Percentiles rank a stretch among this genome's conserved stretches.
Evolutionary conservation across 1,140 invertebrate genomes (phyloP).

Genomic region (Colletes gigas): DNA sequence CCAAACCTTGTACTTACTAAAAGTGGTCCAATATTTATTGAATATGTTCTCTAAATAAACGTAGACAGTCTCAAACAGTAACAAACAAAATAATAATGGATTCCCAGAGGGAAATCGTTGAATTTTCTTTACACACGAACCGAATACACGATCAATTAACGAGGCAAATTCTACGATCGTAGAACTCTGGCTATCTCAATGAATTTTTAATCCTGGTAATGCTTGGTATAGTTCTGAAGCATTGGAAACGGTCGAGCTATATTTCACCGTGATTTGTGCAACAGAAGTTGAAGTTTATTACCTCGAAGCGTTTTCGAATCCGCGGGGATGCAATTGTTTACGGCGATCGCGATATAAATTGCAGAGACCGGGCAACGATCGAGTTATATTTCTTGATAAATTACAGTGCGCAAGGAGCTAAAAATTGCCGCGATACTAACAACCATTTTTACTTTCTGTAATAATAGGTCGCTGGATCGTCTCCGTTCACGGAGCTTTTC

Average conservation of each 20-base stretch:
- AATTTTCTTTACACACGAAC: too few relatives aligned
- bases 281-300: background rate
- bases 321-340: constrained; percentile 16
- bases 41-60: too few relatives aligned
- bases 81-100: too few relatives aligned
- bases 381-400: constrained; percentile 14
- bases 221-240: too few relatives aligned
- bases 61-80: too few relatives aligned
- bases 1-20: too few relatives aligned
- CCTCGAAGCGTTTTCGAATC: background rate
- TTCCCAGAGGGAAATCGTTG: too few relatives aligned
- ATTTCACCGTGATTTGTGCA: background rate
- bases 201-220: too few relatives aligned
- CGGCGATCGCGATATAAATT: constrained; percentile 15
- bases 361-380: background rate
- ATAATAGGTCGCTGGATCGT: constrained; percentile 28
- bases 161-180: too few relatives aligned
- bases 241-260: background rate
- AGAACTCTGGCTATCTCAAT: too few relatives aligned
- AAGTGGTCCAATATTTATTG: too few relatives aligned
- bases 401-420: background rate
- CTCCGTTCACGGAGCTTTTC: background rate
- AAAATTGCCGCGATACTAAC: constrained; percentile 6
- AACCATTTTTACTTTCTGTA: constrained; percentile 11
- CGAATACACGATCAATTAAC: too few relatives aligned